phyloP scores from a whole-genome alignment of 2,797 vertebrate genomes.

The Sebastes diploproa region DNA sequence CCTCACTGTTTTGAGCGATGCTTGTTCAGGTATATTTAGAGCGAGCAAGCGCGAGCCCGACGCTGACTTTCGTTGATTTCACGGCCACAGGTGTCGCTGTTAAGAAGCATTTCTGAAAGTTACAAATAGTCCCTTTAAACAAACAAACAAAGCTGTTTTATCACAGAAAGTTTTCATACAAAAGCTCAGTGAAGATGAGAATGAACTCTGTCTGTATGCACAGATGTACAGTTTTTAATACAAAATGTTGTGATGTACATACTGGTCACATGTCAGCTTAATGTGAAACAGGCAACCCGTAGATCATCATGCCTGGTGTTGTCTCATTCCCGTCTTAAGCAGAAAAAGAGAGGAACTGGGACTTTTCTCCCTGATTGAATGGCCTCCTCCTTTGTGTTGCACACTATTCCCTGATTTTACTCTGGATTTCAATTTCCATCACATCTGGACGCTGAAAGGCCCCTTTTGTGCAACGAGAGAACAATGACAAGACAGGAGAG shows the following conservation, averaged over 20 bases:
- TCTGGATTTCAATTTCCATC: slow-evolving; percentile 66
- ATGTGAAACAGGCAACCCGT: not conserved
- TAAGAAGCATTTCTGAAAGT: no score
- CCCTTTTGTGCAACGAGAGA: slow-evolving; percentile 37
- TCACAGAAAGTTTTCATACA: not conserved
- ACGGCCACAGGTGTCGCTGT: no score
- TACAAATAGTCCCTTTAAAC: not conserved
- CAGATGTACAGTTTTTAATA: not conserved
- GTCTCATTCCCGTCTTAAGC: not conserved
- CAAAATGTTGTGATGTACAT: not conserved
- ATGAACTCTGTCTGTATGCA: not conserved
- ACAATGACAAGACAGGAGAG: slow-evolving; percentile 23
- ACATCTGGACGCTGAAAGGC: slow-evolving; percentile 59
- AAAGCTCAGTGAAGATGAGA: not conserved
- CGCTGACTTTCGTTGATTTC: no score
- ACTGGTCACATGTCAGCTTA: not conserved
- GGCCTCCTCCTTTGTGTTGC: slow-evolving; percentile 43
- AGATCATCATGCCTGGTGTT: not conserved
- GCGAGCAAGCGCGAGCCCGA: no score
- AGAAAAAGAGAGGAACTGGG: not conserved
- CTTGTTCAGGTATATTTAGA: no score
- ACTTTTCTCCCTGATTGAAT: slow-evolving; percentile 31
- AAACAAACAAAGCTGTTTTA: not conserved
- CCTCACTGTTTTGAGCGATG: no score
- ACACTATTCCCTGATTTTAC: slow-evolving; percentile 45